Evolutionary conservation across 2,888 invertebrate genomes (phyloP), one percentile per base, ranked within the genome.

Genomic region (Folsomia candida): DNA sequence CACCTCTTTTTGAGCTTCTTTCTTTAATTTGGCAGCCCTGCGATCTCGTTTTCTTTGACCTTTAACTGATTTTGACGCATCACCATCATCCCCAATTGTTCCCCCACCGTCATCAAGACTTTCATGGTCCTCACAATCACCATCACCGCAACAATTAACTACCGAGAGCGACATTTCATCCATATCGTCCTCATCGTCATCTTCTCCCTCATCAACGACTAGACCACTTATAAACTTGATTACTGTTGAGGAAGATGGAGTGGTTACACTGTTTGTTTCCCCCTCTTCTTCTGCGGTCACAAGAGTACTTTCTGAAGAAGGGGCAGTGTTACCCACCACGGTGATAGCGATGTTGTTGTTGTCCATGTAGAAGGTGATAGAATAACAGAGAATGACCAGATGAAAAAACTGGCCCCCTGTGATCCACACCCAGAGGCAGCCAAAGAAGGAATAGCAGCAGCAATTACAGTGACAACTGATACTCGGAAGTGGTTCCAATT

Each of bases 41-140:
- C 20, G 27, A 27, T 62, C 62, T 20, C 37, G 3, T 27, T 29
- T 62, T 6, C 62, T 14, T 29, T 62, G 62, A 14, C 62, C 62
- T 62, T 62, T 62, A 18, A n/a, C n/a, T n/a, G n/a, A n/a, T 47
- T 14, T 47, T 47, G 47, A 47, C 9, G 47, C 11, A 9, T 54
- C 54, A n/a, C 54, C n/a, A 22, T 54, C 54, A 54, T 54, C 54
- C 18, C 54, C 54, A 54, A n/a, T 3, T 9, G 54, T 24, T 54
- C 54, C 54, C n/a, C 20, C 4, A 22, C 20, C 4, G 24, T 3
- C 54, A 54, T 54, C 54, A 54, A 3, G 3, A 18, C 4, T 3
- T 54, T 18, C 18, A 3, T 24, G n/a, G 54, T 54, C 18, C 24
- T 54, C 54, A 18, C 24, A n/a, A 6, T 22, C 4, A 54, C 4